Conservation (phyloP, 2,113 vertebrate genomes). For the Urocitellus parryii region DNA sequence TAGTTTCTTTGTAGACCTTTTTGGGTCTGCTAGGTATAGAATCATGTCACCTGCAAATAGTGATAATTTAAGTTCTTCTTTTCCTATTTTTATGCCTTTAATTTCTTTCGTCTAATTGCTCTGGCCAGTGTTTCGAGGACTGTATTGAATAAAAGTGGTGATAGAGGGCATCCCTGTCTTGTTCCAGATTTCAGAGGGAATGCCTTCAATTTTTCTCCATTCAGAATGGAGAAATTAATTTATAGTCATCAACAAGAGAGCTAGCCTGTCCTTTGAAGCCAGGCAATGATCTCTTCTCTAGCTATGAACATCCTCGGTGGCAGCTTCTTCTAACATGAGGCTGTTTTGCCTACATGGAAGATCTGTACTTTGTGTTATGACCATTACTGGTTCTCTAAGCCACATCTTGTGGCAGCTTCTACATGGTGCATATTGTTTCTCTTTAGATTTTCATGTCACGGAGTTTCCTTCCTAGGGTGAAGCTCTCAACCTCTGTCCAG, state of each 20-base stretch:
- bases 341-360: neutral
- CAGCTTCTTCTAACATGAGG: neutral
- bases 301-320: neutral
- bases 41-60: too few species aligned
- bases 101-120: too few species aligned
- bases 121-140: too few species aligned
- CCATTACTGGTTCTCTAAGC: too few species aligned
- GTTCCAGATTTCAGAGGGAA: too few species aligned
- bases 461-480: neutral
- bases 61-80: too few species aligned
- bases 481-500: neutral
- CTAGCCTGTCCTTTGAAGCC: neutral
- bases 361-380: neutral
- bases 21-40: too few species aligned
- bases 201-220: too few species aligned
- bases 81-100: too few species aligned
- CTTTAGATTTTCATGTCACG: neutral
- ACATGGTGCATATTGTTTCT: neutral
- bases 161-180: too few species aligned
- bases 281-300: neutral
- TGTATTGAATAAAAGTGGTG: too few species aligned
- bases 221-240: neutral
- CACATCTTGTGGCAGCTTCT: neutral
- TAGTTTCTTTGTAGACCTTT: too few species aligned
- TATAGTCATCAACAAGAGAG: neutral